Conservation (phyloP, 2,888 invertebrate genomes). For the Eupithecia exiguata region DNA sequence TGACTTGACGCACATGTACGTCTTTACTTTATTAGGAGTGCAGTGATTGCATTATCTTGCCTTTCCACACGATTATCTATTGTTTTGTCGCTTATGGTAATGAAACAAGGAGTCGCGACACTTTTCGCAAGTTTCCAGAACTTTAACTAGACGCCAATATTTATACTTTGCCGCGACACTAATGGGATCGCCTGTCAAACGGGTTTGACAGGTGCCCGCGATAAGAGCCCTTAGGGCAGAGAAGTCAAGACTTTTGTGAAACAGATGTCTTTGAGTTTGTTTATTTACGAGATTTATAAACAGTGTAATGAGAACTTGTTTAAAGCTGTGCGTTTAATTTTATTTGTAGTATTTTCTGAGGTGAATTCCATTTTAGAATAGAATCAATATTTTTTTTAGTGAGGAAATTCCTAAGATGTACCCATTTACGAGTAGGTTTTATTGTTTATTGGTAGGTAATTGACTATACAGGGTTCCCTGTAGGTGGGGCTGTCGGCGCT, state of each 20-base stretch:
- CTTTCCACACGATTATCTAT: background rate
- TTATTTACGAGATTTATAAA: constrained; percentile 30
- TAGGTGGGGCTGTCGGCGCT: too few species aligned
- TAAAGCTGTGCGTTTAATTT: background rate
- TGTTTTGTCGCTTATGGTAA: background rate
- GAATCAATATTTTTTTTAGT: background rate
- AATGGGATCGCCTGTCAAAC: constrained; percentile 42
- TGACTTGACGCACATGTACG: too few species aligned
- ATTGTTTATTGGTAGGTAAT: too few species aligned
- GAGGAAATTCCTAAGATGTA: too few species aligned
- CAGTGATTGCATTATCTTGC: background rate
- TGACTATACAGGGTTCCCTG: too few species aligned
- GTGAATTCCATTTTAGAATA: background rate
- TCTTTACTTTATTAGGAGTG: background rate
- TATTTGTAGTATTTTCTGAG: background rate
- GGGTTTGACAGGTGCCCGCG: constrained; percentile 40
- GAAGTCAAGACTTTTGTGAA: constrained; percentile 23
- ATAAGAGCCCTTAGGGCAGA: constrained; percentile 28
- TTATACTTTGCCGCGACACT: constrained; percentile 23
- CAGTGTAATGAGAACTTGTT: constrained; percentile 13
- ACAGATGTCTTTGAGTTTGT: constrained; percentile 33
- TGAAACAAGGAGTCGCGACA: background rate
- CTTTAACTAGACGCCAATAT: constrained; percentile 8
- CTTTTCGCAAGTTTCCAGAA: constrained; percentile 1
- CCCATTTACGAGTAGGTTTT: too few species aligned